Conservation (phyloP, 2,113 vertebrate species). For the Anser cygnoides region DNA sequence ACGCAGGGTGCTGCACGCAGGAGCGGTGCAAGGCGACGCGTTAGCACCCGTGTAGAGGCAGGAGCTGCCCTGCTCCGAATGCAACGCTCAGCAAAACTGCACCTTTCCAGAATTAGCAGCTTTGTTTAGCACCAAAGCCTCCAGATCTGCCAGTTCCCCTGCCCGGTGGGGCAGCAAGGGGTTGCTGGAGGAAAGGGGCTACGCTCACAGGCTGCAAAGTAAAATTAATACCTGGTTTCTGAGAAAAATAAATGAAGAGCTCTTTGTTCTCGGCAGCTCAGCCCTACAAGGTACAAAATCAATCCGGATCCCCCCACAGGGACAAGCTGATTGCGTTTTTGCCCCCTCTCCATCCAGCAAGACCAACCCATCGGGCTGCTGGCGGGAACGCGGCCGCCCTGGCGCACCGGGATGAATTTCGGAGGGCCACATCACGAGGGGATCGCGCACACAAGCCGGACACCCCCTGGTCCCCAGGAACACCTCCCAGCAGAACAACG, state of each 20-base stretch:
- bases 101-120: fast-evolving
- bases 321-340: too few species aligned
- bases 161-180: fast-evolving
- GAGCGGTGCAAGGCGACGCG: too few species aligned
- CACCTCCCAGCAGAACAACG: too few species aligned
- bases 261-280: background rate
- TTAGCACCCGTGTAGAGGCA: background rate
- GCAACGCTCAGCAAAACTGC: background rate
- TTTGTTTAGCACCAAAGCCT: background rate
- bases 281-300: background rate
- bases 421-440: too few species aligned
- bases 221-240: background rate
- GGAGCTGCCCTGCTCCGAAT: background rate
- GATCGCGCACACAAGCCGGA: too few species aligned
- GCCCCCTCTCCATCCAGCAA: too few species aligned
- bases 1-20: background rate
- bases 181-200: background rate
- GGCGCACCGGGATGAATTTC: too few species aligned
- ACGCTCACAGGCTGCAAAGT: background rate
- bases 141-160: fast-evolving
- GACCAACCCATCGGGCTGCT: too few species aligned
- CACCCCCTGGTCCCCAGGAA: too few species aligned
- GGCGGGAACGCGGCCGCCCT: too few species aligned
- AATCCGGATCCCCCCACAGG: too few species aligned
- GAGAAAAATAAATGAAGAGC: background rate